Percentiles rank a stretch among this genome's conserved stretches.
Evolutionary conservation across 2,888 invertebrate genomes (phyloP).

Genomic region (Gymnosoma rotundatum): DNA sequence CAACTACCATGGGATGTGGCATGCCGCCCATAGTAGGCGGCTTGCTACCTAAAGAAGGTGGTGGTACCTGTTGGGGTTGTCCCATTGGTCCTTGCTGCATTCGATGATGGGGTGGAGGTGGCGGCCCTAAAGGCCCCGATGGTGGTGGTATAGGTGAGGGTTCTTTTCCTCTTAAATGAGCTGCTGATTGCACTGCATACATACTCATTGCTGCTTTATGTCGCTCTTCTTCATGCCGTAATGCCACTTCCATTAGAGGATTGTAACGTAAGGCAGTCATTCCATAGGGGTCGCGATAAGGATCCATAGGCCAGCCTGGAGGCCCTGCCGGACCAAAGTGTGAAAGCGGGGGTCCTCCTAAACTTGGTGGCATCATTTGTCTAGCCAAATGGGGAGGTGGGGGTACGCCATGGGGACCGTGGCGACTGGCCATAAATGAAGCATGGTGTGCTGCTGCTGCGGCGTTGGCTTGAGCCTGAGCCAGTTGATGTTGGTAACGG

Average conservation of each 20-base stretch:
- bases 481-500: slow-evolving; percentile 83
- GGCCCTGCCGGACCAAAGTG: slow-evolving; percentile 85
- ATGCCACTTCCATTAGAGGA: slow-evolving; percentile 90
- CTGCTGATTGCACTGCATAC: slow-evolving; percentile 85
- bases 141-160: slow-evolving; percentile 82
- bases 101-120: slow-evolving; percentile 79
- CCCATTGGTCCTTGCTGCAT: slow-evolving; percentile 74
- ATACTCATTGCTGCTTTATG: slow-evolving; percentile 89
- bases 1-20: slow-evolving; percentile 78
- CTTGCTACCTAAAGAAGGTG: slow-evolving; percentile 66
- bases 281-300: slow-evolving; percentile 86
- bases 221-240: slow-evolving; percentile 90
- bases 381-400: slow-evolving; percentile 84
- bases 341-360: slow-evolving; percentile 83
- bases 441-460: slow-evolving; percentile 82
- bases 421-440: slow-evolving; percentile 82
- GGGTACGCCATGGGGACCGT: slow-evolving; percentile 83
- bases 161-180: slow-evolving; percentile 81
- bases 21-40: slow-evolving; percentile 70
- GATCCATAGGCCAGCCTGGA: slow-evolving; percentile 84
- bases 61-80: slow-evolving; percentile 60
- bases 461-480: slow-evolving; percentile 80
- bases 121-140: slow-evolving; percentile 77
- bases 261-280: slow-evolving; percentile 88
- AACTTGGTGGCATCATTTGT: slow-evolving; percentile 83